Evolutionary conservation across 2,113 vertebrate species (phyloP).

Genomic region (Chaetorhynchus papuensis): DNA sequence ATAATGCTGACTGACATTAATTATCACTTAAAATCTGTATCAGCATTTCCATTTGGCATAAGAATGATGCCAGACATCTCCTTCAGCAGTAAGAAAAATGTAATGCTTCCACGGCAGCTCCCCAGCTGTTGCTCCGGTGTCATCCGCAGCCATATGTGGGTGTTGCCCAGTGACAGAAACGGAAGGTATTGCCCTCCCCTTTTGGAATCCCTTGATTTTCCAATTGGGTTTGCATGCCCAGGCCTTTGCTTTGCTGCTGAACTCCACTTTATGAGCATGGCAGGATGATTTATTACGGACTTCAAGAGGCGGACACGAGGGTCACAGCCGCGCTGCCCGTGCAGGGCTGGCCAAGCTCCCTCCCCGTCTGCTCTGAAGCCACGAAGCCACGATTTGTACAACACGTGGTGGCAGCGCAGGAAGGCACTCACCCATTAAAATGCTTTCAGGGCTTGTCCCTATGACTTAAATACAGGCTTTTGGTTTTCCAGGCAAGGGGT

Average conservation of each 20-base stretch:
- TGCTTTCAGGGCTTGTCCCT: not conserved
- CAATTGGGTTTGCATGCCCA: not conserved
- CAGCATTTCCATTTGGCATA: not conserved
- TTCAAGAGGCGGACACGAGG: not conserved
- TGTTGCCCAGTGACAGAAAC: not conserved
- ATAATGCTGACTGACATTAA: constrained; percentile 16
- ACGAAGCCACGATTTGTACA: not conserved
- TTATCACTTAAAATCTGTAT: not conserved
- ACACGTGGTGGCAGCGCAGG: accelerated
- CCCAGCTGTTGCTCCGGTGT: not conserved
- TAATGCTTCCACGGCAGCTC: not conserved
- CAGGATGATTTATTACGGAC: constrained; percentile 39
- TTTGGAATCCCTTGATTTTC: not conserved
- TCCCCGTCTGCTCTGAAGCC: not conserved
- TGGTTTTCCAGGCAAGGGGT: not conserved
- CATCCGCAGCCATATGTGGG: accelerated
- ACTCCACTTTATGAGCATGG: not conserved
- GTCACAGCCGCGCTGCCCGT: accelerated
- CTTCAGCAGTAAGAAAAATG: not conserved
- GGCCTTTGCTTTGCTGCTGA: not conserved
- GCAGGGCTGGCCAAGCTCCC: not conserved
- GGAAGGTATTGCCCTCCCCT: not conserved
- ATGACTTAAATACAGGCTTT: not conserved
- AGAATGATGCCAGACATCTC: not conserved
- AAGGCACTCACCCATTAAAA: not conserved